These are phyloP conservation scores for Drosophila falleni DNA, from an alignment of 2,888 invertebrate species.

Conservation along the genomic window DNA sequence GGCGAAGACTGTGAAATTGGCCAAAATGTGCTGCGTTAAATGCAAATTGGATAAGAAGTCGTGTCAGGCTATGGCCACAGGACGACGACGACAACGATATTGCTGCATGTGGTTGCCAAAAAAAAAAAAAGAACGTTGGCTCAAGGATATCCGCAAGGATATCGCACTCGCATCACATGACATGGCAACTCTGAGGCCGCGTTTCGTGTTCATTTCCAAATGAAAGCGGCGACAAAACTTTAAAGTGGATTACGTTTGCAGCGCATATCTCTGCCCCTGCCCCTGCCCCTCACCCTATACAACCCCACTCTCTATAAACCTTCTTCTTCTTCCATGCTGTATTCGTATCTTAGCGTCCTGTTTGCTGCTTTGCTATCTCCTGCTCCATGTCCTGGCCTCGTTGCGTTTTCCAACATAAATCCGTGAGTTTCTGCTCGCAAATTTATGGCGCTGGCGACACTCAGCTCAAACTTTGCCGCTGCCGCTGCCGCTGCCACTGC, in stretches of 20 bases:
- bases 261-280: conserved; percentile 36
- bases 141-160: conserved; percentile 78
- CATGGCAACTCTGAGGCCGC: conserved; percentile 53
- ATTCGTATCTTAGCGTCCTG: conserved; percentile 25
- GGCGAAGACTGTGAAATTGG: conserved; percentile 57
- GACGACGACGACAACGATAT: conserved; percentile 19
- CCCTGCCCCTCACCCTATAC: neutral
- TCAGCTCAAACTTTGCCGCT: conserved; percentile 68
- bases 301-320: neutral
- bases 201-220: conserved; percentile 74
- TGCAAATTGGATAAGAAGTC: conserved; percentile 80
- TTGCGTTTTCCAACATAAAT: conserved; percentile 77
- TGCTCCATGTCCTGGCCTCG: conserved; percentile 57
- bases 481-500: conserved; percentile 60
- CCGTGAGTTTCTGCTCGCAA: conserved; percentile 78
- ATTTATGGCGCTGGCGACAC: conserved; percentile 82
- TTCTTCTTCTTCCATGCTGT: neutral
- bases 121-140: conserved; percentile 23
- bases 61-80: conserved; percentile 52
- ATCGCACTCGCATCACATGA: conserved; percentile 66
- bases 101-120: conserved; percentile 65
- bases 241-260: conserved; percentile 81
- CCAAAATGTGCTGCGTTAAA: conserved; percentile 76
- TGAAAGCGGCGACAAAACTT: conserved; percentile 77
- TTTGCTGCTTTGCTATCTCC: conserved; percentile 59